Evolutionary conservation across 1,140 invertebrate species (phyloP), one percentile per base, ranked within the genome.

Genomic region (Megathymus violae): DNA sequence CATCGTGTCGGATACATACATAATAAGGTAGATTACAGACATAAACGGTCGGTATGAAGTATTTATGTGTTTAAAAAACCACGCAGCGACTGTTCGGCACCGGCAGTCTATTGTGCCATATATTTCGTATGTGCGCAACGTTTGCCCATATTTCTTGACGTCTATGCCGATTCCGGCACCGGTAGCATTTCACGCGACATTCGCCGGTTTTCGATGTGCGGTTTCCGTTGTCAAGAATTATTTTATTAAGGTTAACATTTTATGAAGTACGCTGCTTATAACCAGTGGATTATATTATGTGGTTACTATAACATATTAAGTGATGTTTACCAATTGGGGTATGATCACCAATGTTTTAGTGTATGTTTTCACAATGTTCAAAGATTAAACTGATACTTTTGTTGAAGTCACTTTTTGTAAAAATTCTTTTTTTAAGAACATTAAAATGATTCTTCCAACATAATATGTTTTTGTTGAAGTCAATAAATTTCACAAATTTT

Each of bases 171-270:
- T 74, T 63, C 71, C 69, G 64, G 73, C 78, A 79, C 76, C 82
- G 76, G 82, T 78, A 82, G 80, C 76, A 78, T 78, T 89, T 86
- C 84, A 87, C 80, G 80, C 84, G 78, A 87, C 78, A 69, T 71
- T 80, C 63, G 61, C 74, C 76, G 76, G 75, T 87, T 85, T 87
- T 85, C 74, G 73, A 88, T 78, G 78, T 77, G 81, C 74, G 79
- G 80, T 82, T 88, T 84, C 82, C 80, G 77, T 71, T 61, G 71
- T 70, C 81, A 79, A 83, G 80, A 80, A 69, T 74, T 69, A 76
- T 76, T 82, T 80, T 84, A 83, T 85, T 82, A 80, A 79, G 74
- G n/a, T n/a, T 72, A 54, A 80, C 69, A 67, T 76, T 69, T 69
- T 6, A 31, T 31, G 27, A 4, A 31, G 7, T 31, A 31, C 27